A percentile compares a stretch with the other conserved stretches of the same genome.
Evolutionary conservation across 1,140 invertebrate species (phyloP).

Genomic region (Apolygus lucorum): DNA sequence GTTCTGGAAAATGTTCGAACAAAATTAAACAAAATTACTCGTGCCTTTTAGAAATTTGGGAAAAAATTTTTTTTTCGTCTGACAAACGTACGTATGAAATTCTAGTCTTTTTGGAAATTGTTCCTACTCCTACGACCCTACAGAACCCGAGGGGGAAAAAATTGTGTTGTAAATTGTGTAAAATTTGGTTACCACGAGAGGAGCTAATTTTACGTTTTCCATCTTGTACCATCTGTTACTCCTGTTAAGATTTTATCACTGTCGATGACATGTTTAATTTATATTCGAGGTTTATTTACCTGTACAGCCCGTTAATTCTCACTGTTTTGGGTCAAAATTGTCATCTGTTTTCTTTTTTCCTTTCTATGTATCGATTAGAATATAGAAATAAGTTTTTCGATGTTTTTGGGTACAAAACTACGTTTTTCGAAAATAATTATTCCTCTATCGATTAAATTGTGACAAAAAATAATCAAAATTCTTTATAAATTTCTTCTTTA

Average conservation of each 20-base stretch:
- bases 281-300: not conserved
- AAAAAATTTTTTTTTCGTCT: slow-evolving; percentile 4
- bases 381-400: no score
- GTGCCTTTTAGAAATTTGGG: slow-evolving; percentile 19
- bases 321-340: no score
- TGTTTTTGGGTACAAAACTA: no score
- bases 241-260: not conserved
- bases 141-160: no score
- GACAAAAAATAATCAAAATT: no score
- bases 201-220: not conserved
- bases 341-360: no score
- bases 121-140: slow-evolving; percentile 25
- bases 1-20: not conserved
- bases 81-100: slow-evolving; percentile 16
- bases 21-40: slow-evolving; percentile 12
- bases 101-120: slow-evolving; percentile 28
- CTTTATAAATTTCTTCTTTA: no score
- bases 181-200: not conserved
- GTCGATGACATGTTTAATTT: not conserved
- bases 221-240: not conserved
- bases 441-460: no score
- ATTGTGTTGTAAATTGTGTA: no score
- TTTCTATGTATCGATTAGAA: no score
- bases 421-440: no score
- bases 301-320: not conserved